Base-by-base conservation (phyloP, 2,797 vertebrate species). In the Gephyroberyx darwinii region DNA sequence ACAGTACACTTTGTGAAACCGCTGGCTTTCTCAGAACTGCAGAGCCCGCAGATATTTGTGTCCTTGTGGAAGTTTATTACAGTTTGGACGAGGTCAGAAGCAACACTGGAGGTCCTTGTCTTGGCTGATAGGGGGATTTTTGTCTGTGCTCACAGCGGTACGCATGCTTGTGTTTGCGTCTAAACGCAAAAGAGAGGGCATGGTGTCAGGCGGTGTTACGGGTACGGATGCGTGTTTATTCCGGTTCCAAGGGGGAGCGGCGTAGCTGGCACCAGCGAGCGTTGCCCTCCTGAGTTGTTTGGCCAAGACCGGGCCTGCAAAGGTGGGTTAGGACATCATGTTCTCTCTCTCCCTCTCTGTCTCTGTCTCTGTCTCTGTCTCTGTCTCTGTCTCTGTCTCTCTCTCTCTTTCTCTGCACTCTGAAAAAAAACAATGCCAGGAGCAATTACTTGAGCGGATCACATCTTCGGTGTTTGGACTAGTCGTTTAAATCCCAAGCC, bases 401-500 rank as follows among this genome's bases (percentile, higher is more conserved):
- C 26, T 26, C 26, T 26, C 26, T 26, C 26, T 26, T 4, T 2
- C 26, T 26, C 26, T 26, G 26, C 26, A 26, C 26, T 26, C 26
- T 26, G 26, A 26, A 26, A 26, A 26, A 26, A 26, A 26, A 26
- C 26, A 26, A 26, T 26, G 26, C 26, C 69, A 8, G 26, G 26
- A 65, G 47, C 60, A 51, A 61, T 48, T 51, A 83, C 81, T 77
- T 72, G 55, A 84, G 71, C n/a, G 63, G 74, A 63, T 74, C 65
- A 2, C 53, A 26, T 61, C 60, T 51, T 64, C 13, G 0, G 1
- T 7, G 31, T 63, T 62, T 71, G 74, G 77, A 70, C 2, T 0
- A 45, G 63, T 17, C 7, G 64, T 56, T 80, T 51, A 69, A 74
- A 74, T 79, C 59, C 48, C 35, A 33, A 35, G 69, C 37, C 1